Evolutionary conservation across 2,113 vertebrate genomes (phyloP).

Genomic region (Meleagris gallopavo): DNA sequence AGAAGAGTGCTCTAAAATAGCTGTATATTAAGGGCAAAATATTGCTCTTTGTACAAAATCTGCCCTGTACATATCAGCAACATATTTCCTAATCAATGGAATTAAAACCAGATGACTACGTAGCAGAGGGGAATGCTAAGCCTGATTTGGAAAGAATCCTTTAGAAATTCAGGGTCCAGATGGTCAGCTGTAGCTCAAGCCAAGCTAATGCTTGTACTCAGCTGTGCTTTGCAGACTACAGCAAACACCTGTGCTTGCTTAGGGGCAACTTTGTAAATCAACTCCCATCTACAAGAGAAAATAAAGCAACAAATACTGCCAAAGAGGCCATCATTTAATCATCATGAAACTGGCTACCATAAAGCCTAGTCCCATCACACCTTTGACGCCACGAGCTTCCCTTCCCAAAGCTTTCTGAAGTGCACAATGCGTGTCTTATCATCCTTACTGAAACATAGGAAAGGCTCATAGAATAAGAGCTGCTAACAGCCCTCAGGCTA

Average conservation of each 20-base stretch:
- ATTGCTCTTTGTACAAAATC: neutral
- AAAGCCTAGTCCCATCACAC: fast-evolving
- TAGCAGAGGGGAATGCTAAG: neutral
- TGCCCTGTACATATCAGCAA: neutral
- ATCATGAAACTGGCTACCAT: fast-evolving
- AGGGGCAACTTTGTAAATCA: neutral
- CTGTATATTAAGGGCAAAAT: neutral
- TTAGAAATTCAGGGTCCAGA: slow-evolving; percentile 30
- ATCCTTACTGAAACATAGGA: fast-evolving
- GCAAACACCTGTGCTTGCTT: neutral
- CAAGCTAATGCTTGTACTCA: neutral
- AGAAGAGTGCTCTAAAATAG: neutral
- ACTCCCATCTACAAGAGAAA: neutral
- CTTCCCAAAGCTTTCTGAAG: neutral
- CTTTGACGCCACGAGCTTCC: neutral
- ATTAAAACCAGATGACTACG: neutral
- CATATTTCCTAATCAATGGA: neutral
- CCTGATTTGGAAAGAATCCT: slow-evolving; percentile 20
- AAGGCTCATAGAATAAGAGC: neutral
- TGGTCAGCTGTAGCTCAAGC: slow-evolving; percentile 20
- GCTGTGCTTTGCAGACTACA: neutral
- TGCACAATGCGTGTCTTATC: fast-evolving
- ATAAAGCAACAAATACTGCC: neutral
- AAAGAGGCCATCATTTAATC: neutral
- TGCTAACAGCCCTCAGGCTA: neutral